Base-by-base conservation (phyloP, 2,797 vertebrate species). In the Sphaeramia orbicularis region DNA sequence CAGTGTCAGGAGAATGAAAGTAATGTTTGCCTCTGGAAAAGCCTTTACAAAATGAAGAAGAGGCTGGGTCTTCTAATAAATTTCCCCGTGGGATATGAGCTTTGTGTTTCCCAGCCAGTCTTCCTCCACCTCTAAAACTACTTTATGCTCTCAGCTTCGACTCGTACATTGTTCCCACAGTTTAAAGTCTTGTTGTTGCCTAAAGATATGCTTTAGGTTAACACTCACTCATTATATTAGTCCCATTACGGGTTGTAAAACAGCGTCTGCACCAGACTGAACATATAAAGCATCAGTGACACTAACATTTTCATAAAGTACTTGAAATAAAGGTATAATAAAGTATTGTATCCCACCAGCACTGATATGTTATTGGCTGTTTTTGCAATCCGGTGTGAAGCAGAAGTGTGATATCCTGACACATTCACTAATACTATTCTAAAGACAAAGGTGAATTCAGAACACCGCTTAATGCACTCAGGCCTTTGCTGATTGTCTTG, bases 1-100 rank as follows among this genome's bases (percentile, higher is more conserved):
- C 57, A 57, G 64, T 86, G 87, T 85, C 83, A 64, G 66, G 74
- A 83, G 83, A 87, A 71, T 81, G 74, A 86, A 89, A 90, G 86
- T 86, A 87, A 90, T 89, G 83, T 81, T 86, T 88, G 80, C 76
- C 81, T 84, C 74, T 86, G 76, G 78, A 86, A 85, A 85, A 87
- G 63, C 72, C 83, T 87, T 87, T 81, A 79, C 77, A 81, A 81
- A 87, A 89, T 86, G 86, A 91, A 87, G 74, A 88, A 81, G 78
- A 81, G 86, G 67, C 80, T 32, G 64, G 74, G 63, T 80, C 67
- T 65, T 84, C 79, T 88, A 86, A 89, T 90, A 87, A 80, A 86
- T 85, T 84, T 69, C 71, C 83, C 75, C 45, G 41, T 79, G 74
- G 84, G 81, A 85, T 87, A 86, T 80, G 83, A 85, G 85, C 76